Conservation (phyloP, 2,888 invertebrate genomes). For the Aphodius granarius region DNA sequence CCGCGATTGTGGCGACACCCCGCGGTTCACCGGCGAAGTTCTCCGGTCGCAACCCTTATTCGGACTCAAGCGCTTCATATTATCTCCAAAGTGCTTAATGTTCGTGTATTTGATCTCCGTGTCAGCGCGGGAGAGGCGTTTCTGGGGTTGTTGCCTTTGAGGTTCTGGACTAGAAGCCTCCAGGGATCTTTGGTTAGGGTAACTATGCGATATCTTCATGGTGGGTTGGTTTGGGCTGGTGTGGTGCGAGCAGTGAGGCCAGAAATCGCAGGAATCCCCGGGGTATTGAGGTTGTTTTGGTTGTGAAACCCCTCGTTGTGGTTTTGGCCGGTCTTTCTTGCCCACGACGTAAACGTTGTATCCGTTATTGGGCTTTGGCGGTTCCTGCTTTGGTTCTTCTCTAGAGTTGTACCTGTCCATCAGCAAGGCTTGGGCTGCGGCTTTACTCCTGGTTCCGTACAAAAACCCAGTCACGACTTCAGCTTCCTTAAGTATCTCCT, state of each 20-base stretch:
- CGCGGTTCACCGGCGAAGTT: slow-evolving; percentile 39
- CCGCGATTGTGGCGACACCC: slow-evolving; percentile 46
- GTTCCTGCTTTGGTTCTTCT: slow-evolving; percentile 37
- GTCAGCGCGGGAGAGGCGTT: slow-evolving; percentile 22
- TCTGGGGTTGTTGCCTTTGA: slow-evolving; percentile 21
- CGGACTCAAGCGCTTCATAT: slow-evolving; percentile 38
- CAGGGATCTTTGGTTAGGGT: slow-evolving; percentile 56
- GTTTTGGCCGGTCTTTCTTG: slow-evolving; percentile 49
- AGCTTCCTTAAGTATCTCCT: slow-evolving; percentile 58
- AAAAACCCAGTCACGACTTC: slow-evolving; percentile 61
- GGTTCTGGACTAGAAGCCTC: slow-evolving; percentile 42
- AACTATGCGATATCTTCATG: slow-evolving; percentile 59
- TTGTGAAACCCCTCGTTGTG: slow-evolving; percentile 55
- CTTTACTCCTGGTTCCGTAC: slow-evolving; percentile 58
- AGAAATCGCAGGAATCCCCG: slow-evolving; percentile 63
- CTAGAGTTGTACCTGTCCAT: slow-evolving; percentile 50
- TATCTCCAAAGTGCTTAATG: background rate
- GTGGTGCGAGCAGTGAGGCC: slow-evolving; percentile 62
- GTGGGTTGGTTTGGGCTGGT: slow-evolving; percentile 43
- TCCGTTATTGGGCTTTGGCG: slow-evolving; percentile 44
- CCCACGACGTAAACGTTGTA: slow-evolving; percentile 49
- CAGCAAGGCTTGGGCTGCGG: slow-evolving; percentile 56
- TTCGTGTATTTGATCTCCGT: slow-evolving; percentile 19
- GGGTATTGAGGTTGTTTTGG: slow-evolving; percentile 53
- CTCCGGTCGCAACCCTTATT: slow-evolving; percentile 32